Percentiles rank a stretch among this genome's conserved stretches.
These are phyloP conservation scores for Euplagia quadripunctaria DNA, from an alignment of 2,888 invertebrate species.

Conservation along the genomic window DNA sequence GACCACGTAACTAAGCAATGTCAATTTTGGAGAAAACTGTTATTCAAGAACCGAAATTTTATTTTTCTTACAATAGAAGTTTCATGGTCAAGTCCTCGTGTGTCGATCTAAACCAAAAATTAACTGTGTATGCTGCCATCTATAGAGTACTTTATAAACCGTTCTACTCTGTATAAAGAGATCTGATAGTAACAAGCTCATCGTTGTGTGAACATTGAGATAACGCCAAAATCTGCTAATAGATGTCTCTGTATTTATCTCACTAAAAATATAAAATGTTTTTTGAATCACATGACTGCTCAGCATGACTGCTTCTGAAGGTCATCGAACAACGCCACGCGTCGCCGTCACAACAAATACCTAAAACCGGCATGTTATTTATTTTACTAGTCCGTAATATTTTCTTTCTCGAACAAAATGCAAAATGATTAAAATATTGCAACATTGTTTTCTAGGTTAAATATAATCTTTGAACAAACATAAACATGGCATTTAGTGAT, in stretches of 20 bases:
- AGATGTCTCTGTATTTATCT: constrained; percentile 1
- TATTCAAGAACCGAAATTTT: too few species aligned
- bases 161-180: background rate
- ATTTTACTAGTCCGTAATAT: background rate
- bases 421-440: background rate
- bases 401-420: background rate
- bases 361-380: background rate
- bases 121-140: constrained; percentile 1
- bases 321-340: background rate
- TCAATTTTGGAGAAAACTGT: too few species aligned
- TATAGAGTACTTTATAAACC: background rate
- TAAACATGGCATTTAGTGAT: too few species aligned
- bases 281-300: constrained; percentile 10
- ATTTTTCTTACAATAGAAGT: too few species aligned
- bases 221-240: background rate
- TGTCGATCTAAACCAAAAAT: too few species aligned
- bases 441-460: background rate
- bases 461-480: background rate
- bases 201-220: background rate
- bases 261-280: background rate
- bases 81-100: too few species aligned
- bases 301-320: constrained; percentile 11
- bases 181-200: background rate
- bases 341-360: background rate
- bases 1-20: too few species aligned